Evolutionary conservation across 2,888 invertebrate genomes (phyloP).

Genomic region (Silvanus unidentatus): DNA sequence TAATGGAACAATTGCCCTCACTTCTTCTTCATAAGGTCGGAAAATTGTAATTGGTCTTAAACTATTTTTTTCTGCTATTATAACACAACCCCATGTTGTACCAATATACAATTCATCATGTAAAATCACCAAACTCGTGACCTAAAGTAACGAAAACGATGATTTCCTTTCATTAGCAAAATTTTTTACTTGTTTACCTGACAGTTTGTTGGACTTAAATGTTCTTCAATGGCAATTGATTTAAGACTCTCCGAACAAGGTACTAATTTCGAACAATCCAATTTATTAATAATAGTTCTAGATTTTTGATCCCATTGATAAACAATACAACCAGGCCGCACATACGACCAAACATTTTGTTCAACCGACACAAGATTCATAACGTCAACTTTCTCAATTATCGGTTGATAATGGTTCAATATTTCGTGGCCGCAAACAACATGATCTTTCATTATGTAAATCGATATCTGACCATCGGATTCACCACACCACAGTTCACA

Average conservation of each 20-base stretch:
- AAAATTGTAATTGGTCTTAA: conserved; percentile 88
- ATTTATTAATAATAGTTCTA: conserved; percentile 64
- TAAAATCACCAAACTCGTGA: conserved; percentile 63
- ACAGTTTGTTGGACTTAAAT: conserved; percentile 69
- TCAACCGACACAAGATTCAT: conserved; percentile 62
- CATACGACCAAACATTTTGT: conserved; percentile 69
- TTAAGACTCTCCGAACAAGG: conserved; percentile 89
- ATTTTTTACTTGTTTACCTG: conserved; percentile 49
- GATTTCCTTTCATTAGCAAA: too few species aligned
- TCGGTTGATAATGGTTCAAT: conserved; percentile 56
- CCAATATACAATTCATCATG: conserved; percentile 78
- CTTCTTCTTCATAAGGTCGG: conserved; percentile 81
- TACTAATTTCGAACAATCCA: conserved; percentile 87
- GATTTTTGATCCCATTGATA: conserved; percentile 75
- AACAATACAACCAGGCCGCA: conserved; percentile 81
- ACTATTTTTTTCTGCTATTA: conserved; percentile 76
- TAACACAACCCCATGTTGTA: conserved; percentile 91
- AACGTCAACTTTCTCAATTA: conserved; percentile 59
- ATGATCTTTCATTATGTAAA: conserved; percentile 66
- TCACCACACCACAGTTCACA: conserved; percentile 89
- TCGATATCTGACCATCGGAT: conserved; percentile 68
- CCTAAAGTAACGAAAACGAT: conserved; percentile 39
- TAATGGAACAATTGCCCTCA: conserved; percentile 59
- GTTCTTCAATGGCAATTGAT: conserved; percentile 85
- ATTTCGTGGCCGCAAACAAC: conserved; percentile 70